A percentile compares a stretch with the other conserved stretches of the same genome.
Evolutionary conservation across 64 coral and sea anemone species (phyloP).

Genomic region (Montipora cactus): DNA sequence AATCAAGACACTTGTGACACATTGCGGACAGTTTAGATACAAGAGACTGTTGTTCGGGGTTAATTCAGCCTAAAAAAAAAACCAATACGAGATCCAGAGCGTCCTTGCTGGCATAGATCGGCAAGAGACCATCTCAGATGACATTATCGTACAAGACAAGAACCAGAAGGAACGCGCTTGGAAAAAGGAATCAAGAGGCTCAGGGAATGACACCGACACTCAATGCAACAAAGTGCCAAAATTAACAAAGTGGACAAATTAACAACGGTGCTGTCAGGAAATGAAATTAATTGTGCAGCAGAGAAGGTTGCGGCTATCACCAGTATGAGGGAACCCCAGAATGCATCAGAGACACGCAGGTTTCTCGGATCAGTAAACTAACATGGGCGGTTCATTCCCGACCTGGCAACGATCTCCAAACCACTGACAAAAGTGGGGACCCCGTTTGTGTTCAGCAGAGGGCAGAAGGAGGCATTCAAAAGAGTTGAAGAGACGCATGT

Average conservation of each 20-base stretch:
- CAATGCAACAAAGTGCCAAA: neutral
- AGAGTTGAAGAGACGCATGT: neutral
- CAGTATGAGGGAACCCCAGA: neutral
- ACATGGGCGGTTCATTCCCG: slow-evolving; percentile 31
- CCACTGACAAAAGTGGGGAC: slow-evolving; percentile 33
- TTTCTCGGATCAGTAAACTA: slow-evolving; percentile 32
- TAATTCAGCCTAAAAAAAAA: neutral
- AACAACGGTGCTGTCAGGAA: neutral
- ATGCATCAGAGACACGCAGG: slow-evolving; percentile 26
- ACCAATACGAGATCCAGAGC: slow-evolving; percentile 20
- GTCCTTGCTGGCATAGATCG: neutral
- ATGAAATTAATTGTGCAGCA: slow-evolving; percentile 9
- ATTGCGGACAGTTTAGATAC: slow-evolving; percentile 17
- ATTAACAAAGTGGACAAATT: neutral
- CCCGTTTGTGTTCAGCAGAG: slow-evolving; percentile 10
- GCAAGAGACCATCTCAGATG: neutral
- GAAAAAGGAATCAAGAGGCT: neutral
- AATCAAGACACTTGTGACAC: slow-evolving; percentile 10
- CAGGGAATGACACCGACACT: neutral
- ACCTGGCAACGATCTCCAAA: slow-evolving; percentile 37
- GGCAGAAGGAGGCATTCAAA: neutral
- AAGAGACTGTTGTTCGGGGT: slow-evolving; percentile 20
- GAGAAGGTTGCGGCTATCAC: slow-evolving; percentile 23
- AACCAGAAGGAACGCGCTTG: neutral
- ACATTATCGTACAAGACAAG: too few relatives aligned